Evolutionary conservation across 2,113 vertebrate species (phyloP), one percentile per base, ranked within the genome.

Genomic region (Myotis davidii): DNA sequence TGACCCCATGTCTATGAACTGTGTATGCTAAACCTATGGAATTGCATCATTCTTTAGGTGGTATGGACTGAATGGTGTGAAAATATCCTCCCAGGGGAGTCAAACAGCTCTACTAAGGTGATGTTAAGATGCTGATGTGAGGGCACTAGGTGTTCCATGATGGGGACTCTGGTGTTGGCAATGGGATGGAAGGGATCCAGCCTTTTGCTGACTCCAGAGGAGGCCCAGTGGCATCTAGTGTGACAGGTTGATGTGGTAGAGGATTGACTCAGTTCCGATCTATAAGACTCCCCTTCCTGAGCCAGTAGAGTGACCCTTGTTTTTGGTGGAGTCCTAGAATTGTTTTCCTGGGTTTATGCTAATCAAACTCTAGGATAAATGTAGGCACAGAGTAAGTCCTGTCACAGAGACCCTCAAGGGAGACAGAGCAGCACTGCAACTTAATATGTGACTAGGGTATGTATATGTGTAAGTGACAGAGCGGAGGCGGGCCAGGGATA

Each of bases 221-320:
- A 29, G 42, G 23, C 39, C 54, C 4, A 4, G 32, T 6, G 34
- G 25, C 65, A 64, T 52, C 37, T 8, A 3, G 34, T 11, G 54
- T 67, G 64, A 52, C 2, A 0, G 0, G n/a, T 20, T 69, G 59
- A 64, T 3, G 12, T 0, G 2, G n/a, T 29, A 4, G 8, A 42
- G 50, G 16, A 48, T 4, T 6, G 67, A 69, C 3, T 37, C n/a
- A 11, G 20, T 42, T 65, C 54, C 1, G 8, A 67, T 34, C 29
- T 72, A 48, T n/a, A 45, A 52, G 14, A 18, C 2, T 18, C 65
- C 21, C 25, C 10, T 34, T 85, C 27, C n/a, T 29, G 61, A 29
- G 34, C 50, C 20, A 1, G 2, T 10, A 10, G 42, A 65, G n/a
- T 1, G 3, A 54, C 4, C 4, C 67, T 23, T n/a, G 17, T 20